phyloP scores from a whole-genome alignment of 1,140 invertebrate species.

The Nasonia giraulti region DNA sequence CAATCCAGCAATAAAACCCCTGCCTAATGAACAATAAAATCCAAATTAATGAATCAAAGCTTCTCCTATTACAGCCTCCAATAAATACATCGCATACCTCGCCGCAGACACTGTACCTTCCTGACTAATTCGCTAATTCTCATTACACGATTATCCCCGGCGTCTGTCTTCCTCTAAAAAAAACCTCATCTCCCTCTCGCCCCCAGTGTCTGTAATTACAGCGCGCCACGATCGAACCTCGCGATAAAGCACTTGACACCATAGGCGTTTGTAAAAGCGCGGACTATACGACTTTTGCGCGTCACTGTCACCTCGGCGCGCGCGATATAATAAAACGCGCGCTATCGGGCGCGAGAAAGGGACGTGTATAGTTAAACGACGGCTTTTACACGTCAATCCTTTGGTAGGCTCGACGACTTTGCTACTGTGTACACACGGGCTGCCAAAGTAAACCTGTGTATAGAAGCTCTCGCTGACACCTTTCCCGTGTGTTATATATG shows the following conservation, averaged over 20 bases:
- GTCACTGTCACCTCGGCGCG: not conserved
- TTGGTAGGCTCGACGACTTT: conserved; percentile 51
- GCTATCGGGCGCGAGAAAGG: conserved; percentile 37
- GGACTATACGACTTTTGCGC: not conserved
- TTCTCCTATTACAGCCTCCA: not conserved
- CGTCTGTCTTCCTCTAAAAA: not conserved
- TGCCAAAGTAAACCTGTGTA: conserved; percentile 8
- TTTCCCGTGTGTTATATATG: not conserved
- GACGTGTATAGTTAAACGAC: conserved; percentile 62
- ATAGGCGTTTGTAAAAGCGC: not conserved
- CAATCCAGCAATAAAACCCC: not conserved
- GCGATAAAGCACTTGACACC: conserved; percentile 36
- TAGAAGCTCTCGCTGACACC: not conserved
- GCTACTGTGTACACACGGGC: conserved; percentile 48
- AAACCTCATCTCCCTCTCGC: not conserved
- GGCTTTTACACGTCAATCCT: conserved; percentile 70
- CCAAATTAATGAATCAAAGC: not conserved
- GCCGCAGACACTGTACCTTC: not conserved
- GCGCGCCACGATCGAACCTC: conserved; percentile 14
- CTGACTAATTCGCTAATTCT: not conserved
- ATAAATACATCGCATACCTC: not conserved
- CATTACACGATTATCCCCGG: not conserved
- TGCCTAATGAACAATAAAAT: not conserved
- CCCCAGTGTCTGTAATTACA: not conserved
- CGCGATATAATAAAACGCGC: conserved; percentile 15